phyloP scores from a whole-genome alignment of 2,113 vertebrate species.

The Heloderma charlesbogerti region DNA sequence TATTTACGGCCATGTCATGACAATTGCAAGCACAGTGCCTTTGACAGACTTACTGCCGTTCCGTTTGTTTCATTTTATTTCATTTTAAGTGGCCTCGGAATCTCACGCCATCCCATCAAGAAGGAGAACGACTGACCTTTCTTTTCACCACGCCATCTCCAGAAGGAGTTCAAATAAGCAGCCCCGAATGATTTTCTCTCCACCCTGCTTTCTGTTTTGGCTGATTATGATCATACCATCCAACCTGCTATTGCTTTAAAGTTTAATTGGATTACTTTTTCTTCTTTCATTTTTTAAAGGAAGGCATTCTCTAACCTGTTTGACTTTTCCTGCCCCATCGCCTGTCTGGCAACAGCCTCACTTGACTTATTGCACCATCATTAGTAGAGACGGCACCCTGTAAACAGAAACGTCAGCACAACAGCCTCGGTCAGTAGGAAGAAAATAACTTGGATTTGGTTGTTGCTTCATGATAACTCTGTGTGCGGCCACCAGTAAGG shows the following conservation, averaged over 20 bases:
- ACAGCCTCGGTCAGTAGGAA: slow-evolving; percentile 73
- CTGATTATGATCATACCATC: slow-evolving; percentile 40
- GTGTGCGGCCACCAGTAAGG: too few species aligned
- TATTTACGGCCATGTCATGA: slow-evolving; percentile 45
- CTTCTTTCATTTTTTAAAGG: slow-evolving; percentile 42
- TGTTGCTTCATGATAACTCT: slow-evolving; percentile 67
- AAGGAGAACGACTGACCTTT: slow-evolving; percentile 62
- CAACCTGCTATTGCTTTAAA: slow-evolving; percentile 42
- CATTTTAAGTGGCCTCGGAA: slow-evolving; percentile 60
- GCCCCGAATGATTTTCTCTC: slow-evolving; percentile 42
- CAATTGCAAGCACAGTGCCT: slow-evolving; percentile 18
- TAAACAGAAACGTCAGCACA: slow-evolving; percentile 76
- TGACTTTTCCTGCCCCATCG: slow-evolving; percentile 61
- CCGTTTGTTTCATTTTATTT: slow-evolving; percentile 47
- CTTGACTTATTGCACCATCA: slow-evolving; percentile 76
- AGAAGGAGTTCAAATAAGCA: slow-evolving; percentile 49
- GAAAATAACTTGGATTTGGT: slow-evolving; percentile 78
- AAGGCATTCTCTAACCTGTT: slow-evolving; percentile 70
- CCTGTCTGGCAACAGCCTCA: slow-evolving; percentile 66
- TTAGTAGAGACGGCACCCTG: slow-evolving; percentile 77
- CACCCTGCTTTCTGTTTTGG: background rate
- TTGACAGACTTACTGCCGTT: slow-evolving; percentile 61
- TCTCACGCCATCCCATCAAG: slow-evolving; percentile 47
- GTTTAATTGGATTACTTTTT: slow-evolving; percentile 58
- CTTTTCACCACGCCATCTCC: slow-evolving; percentile 36